Evolutionary conservation across 2,888 invertebrate species (phyloP), one percentile per base, ranked within the genome.

Genomic region (Priocnemis perturbator): DNA sequence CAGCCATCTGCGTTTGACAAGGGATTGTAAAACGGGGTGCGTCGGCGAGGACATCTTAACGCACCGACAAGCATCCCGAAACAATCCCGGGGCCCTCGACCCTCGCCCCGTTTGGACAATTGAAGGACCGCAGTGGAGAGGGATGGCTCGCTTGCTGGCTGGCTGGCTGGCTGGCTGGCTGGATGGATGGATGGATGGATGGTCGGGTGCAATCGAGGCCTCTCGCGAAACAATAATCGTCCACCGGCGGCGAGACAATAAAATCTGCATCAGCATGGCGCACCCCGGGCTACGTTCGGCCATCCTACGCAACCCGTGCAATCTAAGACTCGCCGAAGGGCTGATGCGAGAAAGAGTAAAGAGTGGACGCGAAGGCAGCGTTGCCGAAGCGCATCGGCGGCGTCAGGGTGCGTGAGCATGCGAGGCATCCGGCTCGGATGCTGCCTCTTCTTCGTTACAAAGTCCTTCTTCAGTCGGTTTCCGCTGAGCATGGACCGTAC

Each of bases 1-100:
- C 56, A 68, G 70, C 76, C 73, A 69, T 69, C 75, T 76, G 79
- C 72, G 67, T 59, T 50, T 64, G 74, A 69, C 70, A 59, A 67
- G 71, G 67, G 53, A 19, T 63, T 60, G 26, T 26, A 48, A 26
- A 55, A 48, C 56, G 17, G 52, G 59, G 37, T 50, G 64, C 48
- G 58, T 58, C 60, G 56, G 21, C 60, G 50, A 48, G 69, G 65
- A 63, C 56, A 73, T 67, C 69, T 69, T 64, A 70, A 68, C 69
- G 70, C 64, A 71, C 66, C 73, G 73, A 76, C 65, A 68, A 67
- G 67, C 70, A 63, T 73, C 62, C 63, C 63, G 71, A 71, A 75
- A 76, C 77, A 73, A 68, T 71, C 52, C 70, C 45, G 56, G 59
- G 60, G 30, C 69, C 47, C 45, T 21, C 21, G 21, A 23, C 53